Percentiles rank a stretch among this genome's conserved stretches.
phyloP scores from a whole-genome alignment of 2,113 vertebrate species.

The Seriola quinqueradiata region DNA sequence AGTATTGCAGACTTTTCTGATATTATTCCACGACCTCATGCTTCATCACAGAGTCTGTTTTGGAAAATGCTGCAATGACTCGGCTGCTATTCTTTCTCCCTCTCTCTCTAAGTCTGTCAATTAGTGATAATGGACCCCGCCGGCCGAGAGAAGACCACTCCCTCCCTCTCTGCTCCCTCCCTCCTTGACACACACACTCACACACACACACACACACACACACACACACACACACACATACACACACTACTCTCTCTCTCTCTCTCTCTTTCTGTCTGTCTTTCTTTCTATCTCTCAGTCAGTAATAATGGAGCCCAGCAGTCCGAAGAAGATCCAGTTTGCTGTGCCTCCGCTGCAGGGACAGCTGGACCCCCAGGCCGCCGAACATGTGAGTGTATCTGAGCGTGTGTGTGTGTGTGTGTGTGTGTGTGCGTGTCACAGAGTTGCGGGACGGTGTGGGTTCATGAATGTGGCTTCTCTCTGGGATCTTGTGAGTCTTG shows the following conservation, averaged over 20 bases:
- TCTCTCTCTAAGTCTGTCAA: conserved; percentile 57
- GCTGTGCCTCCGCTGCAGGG: conserved; percentile 93
- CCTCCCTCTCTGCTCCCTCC: conserved; percentile 56
- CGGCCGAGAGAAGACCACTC: conserved; percentile 62
- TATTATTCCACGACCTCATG: background rate
- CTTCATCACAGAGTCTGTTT: conserved; percentile 16
- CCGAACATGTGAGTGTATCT: conserved; percentile 91
- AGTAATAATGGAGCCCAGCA: conserved; percentile 93
- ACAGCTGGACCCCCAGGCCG: conserved; percentile 93
- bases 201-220: conserved; percentile 56
- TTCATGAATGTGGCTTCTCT: conserved; percentile 58
- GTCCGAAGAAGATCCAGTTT: conserved; percentile 98
- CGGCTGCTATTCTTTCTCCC: conserved; percentile 11
- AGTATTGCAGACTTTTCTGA: background rate
- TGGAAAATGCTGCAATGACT: conserved; percentile 40
- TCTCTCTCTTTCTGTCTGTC: conserved; percentile 53
- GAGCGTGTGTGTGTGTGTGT: background rate
- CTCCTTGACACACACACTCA: conserved; percentile 35
- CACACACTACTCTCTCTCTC: conserved; percentile 10
- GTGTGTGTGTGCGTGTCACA: background rate
- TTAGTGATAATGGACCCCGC: conserved; percentile 73
- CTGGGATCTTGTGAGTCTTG: conserved; percentile 27
- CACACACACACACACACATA: conserved; percentile 54
- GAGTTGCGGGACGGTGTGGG: background rate
- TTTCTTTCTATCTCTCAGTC: conserved; percentile 64